These are phyloP conservation scores for Aurelia sp. DNA, from an alignment of 30 jellyfish, hydroid and myxozoan species.

Conservation along the genomic window DNA sequence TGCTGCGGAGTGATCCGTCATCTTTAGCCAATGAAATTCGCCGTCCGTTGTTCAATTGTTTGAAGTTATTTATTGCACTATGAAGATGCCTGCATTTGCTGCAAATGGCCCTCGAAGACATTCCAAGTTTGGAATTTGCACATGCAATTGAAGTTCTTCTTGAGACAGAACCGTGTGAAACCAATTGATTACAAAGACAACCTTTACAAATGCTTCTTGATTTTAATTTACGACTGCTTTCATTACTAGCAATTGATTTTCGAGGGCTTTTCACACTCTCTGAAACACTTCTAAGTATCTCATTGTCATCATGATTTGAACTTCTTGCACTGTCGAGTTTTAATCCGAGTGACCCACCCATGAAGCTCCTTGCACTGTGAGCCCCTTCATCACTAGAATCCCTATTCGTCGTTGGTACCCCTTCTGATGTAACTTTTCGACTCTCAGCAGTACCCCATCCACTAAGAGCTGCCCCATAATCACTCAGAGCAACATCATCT, in stretches of 20 bases:
- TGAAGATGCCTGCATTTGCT: conserved; percentile 25
- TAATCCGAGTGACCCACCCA: conserved; percentile 30
- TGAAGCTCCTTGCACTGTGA: conserved; percentile 12
- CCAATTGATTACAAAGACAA: conserved; percentile 14
- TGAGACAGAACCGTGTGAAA: neutral
- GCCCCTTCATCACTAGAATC: neutral
- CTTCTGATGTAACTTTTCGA: neutral
- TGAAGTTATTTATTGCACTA: neutral
- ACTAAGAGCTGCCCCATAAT: neutral
- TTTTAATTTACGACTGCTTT: neutral
- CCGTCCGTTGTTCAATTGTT: neutral
- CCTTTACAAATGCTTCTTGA: neutral
- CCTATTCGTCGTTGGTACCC: neutral
- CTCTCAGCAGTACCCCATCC: neutral
- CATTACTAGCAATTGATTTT: neutral
- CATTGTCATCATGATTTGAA: neutral
- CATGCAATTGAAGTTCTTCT: conserved; percentile 10
- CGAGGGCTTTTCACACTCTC: neutral
- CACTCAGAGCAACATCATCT: conserved; percentile 22
- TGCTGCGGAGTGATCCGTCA: conserved; percentile 66
- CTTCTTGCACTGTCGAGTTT: neutral
- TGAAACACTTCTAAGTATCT: neutral
- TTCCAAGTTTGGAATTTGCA: conserved; percentile 16
- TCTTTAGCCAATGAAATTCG: conserved; percentile 54
- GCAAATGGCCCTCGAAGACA: conserved; percentile 30